phyloP scores from a whole-genome alignment of 2,888 invertebrate genomes.

The Caenorhabditis parvicauda region DNA sequence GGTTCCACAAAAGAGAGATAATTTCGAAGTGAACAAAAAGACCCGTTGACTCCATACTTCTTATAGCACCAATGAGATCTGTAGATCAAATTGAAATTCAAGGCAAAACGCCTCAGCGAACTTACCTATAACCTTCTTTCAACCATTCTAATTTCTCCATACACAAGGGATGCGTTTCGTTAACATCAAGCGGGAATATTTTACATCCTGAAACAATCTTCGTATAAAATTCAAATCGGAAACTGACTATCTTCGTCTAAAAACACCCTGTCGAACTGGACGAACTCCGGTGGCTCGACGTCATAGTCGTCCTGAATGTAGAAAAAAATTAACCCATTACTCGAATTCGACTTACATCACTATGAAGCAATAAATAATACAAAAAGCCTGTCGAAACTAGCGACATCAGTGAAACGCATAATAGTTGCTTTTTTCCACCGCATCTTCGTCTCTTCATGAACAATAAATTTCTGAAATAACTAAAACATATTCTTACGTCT shows the following conservation, averaged over 20 bases:
- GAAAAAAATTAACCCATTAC: too few species aligned
- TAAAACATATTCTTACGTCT: too few species aligned
- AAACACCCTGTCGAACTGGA: too few species aligned
- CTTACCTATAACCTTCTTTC: constrained; percentile 63
- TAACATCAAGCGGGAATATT: constrained; percentile 3
- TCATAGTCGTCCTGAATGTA: too few species aligned
- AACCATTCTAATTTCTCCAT: constrained; percentile 61
- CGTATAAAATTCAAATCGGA: neutral
- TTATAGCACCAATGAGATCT: constrained; percentile 64
- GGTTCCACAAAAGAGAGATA: constrained; percentile 65
- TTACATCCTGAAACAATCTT: constrained; percentile 9
- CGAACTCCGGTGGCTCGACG: too few species aligned
- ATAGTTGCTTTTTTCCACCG: too few species aligned
- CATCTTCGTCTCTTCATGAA: too few species aligned
- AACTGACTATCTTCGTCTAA: constrained; percentile 1
- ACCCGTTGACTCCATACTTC: constrained; percentile 64
- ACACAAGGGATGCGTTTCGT: constrained; percentile 28
- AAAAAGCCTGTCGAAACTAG: too few species aligned
- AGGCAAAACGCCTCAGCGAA: neutral
- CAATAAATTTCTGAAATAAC: too few species aligned
- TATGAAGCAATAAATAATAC: too few species aligned
- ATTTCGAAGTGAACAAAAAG: constrained; percentile 64
- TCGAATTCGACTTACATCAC: too few species aligned
- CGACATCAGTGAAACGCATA: too few species aligned
- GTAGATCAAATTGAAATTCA: neutral